Percentiles rank a stretch among this genome's conserved stretches.
These are phyloP conservation scores for Penaeus japonicus DNA, from an alignment of 1,140 invertebrate genomes.

Conservation along the genomic window DNA sequence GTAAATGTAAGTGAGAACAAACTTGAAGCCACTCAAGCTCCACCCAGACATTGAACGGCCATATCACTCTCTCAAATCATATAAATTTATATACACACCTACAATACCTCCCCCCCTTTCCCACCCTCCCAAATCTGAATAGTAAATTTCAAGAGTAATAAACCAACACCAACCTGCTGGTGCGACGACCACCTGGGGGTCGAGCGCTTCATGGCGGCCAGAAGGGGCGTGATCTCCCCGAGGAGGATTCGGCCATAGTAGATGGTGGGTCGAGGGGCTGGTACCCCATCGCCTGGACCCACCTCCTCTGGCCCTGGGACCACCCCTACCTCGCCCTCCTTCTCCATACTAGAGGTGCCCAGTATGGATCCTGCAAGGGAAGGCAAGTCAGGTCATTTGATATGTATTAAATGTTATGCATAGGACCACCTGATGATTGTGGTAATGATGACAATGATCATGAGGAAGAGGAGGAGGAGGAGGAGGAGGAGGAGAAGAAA, in stretches of 20 bases:
- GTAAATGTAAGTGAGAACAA: no score
- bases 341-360: constrained; percentile 13
- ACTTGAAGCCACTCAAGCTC: no score
- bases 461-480: not conserved
- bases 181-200: constrained; percentile 37
- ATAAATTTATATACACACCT: not conserved
- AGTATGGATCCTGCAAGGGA: constrained; percentile 16
- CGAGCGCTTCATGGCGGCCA: constrained; percentile 47
- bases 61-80: no score
- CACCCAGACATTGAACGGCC: no score
- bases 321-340: not conserved
- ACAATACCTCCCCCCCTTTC: no score
- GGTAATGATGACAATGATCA: not conserved
- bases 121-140: not conserved
- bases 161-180: constrained; percentile 28
- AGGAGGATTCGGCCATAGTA: constrained; percentile 49
- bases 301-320: not conserved
- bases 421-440: no score
- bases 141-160: not conserved
- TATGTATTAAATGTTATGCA: not conserved
- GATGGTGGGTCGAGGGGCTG: constrained; percentile 22
- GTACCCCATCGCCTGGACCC: not conserved
- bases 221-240: constrained; percentile 48
- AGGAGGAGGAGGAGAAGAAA: no score
- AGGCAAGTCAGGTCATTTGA: not conserved